Base-by-base conservation (phyloP, 2,797 vertebrate species). In the Lepilemur septentrionalis region DNA sequence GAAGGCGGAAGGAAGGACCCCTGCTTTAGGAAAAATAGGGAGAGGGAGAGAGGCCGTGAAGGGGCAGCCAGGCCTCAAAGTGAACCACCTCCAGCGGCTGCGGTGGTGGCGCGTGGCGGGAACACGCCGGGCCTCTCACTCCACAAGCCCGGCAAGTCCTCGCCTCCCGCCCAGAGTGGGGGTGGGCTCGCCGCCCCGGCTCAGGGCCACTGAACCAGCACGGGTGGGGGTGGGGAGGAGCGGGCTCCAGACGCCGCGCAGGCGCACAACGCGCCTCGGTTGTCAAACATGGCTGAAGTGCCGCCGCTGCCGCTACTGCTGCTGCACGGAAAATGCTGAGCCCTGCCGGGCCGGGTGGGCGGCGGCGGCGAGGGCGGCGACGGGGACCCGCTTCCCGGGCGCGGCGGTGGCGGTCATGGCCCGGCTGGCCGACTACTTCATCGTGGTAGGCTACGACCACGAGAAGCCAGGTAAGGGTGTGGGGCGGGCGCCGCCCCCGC, bases 271-370 rank as follows among this genome's bases (percentile, higher is more conserved):
- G 97, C 87, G 72, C 97, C 98, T 98, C 99, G 98, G 99, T 99
- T 97, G 99, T 99, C 99, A 99, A 99, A 99, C 99, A 99, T 99
- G 99, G 99, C 99, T 99, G 99, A 99, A 99, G 98, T 97, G 98
- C 98, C 98, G 99, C 98, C 98, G 99, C 98, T 99, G 98, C 98
- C 90, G 86, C 95, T 89, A 41, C 90, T 85, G 97, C 96, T 0
- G 97, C 96, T 48, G 95, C 91, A 78, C 98, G 99, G 98, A 99
- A 99, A 99, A 99, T 99, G 99, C 99, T 99, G 99, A 99, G 98
- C 98, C 98, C 99, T 97, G 98, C 98, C 98, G 97, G 98, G 98
- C 98, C 98, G 97, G 72, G 98, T 97, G 97, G 92, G 97, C 94
- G 96, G 97, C 95, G 76, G 96, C 97, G 94, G 96, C 97, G 98